Conservation (phyloP, 2,113 vertebrate genomes). For the Alouatta palliata region DNA sequence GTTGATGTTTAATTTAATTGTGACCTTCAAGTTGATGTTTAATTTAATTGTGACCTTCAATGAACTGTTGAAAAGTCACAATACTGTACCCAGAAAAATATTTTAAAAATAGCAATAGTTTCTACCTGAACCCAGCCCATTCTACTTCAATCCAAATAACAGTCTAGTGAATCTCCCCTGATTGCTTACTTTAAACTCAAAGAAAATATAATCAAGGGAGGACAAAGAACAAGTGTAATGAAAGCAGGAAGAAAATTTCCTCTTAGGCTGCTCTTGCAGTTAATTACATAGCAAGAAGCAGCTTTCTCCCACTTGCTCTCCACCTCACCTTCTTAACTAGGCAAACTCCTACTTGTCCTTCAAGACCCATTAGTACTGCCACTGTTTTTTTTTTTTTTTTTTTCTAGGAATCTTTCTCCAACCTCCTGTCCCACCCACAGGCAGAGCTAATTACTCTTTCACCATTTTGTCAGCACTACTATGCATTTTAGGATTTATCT, state of each 20-base stretch:
- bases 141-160: constrained; percentile 9
- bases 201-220: constrained; percentile 5
- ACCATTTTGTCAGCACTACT: background rate
- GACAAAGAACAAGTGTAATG: background rate
- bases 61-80: constrained; percentile 40
- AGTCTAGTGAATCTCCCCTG: background rate
- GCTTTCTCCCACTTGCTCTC: background rate
- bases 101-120: background rate
- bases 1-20: constrained; percentile 58
- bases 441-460: background rate
- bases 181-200: constrained; percentile 35
- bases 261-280: background rate
- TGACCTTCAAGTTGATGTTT: constrained; percentile 56
- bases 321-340: background rate
- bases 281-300: background rate
- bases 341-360: background rate
- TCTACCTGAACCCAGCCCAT: background rate
- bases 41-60: constrained; percentile 61
- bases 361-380: background rate
- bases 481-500: background rate
- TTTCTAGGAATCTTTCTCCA: background rate
- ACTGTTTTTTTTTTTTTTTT: background rate
- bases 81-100: background rate
- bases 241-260: background rate
- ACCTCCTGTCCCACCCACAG: background rate